These are phyloP conservation scores for Polymixis lichenea DNA, from an alignment of 2,888 invertebrate genomes.

Conservation along the genomic window DNA sequence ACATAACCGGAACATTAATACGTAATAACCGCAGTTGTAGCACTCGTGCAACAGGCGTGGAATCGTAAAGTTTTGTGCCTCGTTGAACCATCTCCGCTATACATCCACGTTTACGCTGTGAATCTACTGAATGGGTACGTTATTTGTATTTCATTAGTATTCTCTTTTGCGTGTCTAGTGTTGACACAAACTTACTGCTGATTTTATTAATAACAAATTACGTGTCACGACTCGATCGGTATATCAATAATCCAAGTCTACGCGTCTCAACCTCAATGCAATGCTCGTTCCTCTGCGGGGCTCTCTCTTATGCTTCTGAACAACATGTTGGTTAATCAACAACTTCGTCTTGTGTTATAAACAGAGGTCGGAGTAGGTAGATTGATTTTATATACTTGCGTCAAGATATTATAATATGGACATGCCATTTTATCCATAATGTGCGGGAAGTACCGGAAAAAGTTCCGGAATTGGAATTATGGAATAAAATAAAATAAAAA, in stretches of 20 bases:
- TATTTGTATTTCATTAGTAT: constrained; percentile 19
- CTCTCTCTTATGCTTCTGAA: constrained; percentile 3
- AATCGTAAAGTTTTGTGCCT: constrained; percentile 53
- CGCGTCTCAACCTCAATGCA: neutral
- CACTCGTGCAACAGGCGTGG: constrained; percentile 41
- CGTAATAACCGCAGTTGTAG: constrained; percentile 44
- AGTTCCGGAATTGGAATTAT: no score
- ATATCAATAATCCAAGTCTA: neutral
- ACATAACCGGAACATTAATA: constrained; percentile 50
- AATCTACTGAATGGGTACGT: constrained; percentile 47
- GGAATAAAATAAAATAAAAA: no score
- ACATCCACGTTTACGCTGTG: constrained; percentile 19
- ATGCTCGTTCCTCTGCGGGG: neutral
- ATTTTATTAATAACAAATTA: constrained; percentile 18
- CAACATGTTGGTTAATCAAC: constrained; percentile 10
- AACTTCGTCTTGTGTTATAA: neutral
- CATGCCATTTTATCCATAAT: no score
- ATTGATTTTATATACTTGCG: no score
- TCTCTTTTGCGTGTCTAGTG: constrained; percentile 8
- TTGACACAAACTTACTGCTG: neutral
- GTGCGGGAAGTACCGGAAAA: no score
- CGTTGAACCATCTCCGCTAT: constrained; percentile 45
- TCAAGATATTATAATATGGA: no score
- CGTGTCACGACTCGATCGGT: neutral
- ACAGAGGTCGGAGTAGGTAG: no score